Conservation (phyloP, 2,797 vertebrate genomes). For the Cyprinodon diabolis region DNA sequence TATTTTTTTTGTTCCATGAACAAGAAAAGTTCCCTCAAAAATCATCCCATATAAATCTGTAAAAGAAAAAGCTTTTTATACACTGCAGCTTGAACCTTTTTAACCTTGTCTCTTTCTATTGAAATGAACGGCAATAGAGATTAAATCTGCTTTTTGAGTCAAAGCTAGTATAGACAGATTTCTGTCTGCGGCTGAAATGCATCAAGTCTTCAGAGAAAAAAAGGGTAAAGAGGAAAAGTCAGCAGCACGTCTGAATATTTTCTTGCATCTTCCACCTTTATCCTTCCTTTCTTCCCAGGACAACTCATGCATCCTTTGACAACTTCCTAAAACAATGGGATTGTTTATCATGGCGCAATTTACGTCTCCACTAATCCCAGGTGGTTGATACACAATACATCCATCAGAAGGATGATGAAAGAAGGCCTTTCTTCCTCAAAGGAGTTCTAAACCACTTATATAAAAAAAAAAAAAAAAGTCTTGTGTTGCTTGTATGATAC, state of each 20-base stretch:
- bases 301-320: constrained; percentile 45
- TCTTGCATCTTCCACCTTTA: constrained; percentile 64
- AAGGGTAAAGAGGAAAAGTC: constrained; percentile 22
- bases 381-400: constrained; percentile 21
- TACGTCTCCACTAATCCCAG: constrained; percentile 34
- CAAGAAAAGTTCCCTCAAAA: constrained; percentile 60
- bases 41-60: constrained; percentile 48
- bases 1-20: constrained; percentile 60
- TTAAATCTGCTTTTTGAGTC: constrained; percentile 19
- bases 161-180: constrained; percentile 67
- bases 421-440: constrained; percentile 16
- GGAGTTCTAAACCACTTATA: constrained; percentile 23
- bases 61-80: constrained; percentile 68
- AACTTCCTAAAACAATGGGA: constrained; percentile 46
- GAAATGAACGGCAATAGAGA: constrained; percentile 41
- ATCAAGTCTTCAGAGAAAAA: constrained; percentile 47
- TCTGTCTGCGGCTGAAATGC: constrained; percentile 62
- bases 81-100: constrained; percentile 31
- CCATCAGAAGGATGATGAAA: constrained; percentile 40
- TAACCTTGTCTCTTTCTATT: constrained; percentile 15
- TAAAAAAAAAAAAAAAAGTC: constrained; percentile 26
- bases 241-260: constrained; percentile 46
- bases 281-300: constrained; percentile 50
- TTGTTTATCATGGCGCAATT: constrained; percentile 21
- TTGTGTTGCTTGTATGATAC: constrained; percentile 13